Base-by-base conservation (phyloP, 2,888 invertebrate species). In the Gymnocheta viridis region DNA sequence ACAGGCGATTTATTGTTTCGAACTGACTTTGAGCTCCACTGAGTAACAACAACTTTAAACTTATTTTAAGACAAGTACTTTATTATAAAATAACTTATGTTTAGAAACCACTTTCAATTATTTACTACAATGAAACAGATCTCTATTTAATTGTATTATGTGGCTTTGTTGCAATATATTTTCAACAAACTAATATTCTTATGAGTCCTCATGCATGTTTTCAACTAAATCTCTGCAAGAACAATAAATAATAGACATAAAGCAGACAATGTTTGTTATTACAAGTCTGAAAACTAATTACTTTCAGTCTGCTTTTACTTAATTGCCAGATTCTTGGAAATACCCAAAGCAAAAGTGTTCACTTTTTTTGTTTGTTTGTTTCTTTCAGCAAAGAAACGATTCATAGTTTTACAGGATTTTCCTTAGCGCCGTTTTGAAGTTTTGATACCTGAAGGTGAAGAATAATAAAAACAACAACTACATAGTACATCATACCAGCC, bases 271-370 rank as follows among this genome's bases (percentile, higher is more conserved):
- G 85, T 72, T 79, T 86, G 86, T 85, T 86, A 82, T 86, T 86
- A 86, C 86, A 85, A 86, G 88, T 87, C 88, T 85, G 86, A 86
- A 87, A 87, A 85, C 87, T 89, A 90, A 90, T 89, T 88, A 86
- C 86, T 88, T 89, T 89, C 77, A 87, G 89, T 88, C 89, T 89
- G 88, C 86, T 83, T 79, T 85, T 85, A 79, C 85, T 87, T 89
- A 90, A 90, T 90, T 87, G 84, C 88, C 82, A 69, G 17, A 41
- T 77, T 82, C 82, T 72, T 44, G 58, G 80, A 81, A 77, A 73
- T 32, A 29, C 19, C 22, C 49, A 76, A 74, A 62, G 54, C 62
- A 74, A 79, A 32, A 54, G 60, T 27, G 2, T 14, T 22, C 14
- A 62, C n/a, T 62, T 62, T n/a, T 4, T 14, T 38, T 22, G 10